These are phyloP conservation scores for Phoeniculus purpureus DNA, from an alignment of 2,797 vertebrate species.

Conservation along the genomic window DNA sequence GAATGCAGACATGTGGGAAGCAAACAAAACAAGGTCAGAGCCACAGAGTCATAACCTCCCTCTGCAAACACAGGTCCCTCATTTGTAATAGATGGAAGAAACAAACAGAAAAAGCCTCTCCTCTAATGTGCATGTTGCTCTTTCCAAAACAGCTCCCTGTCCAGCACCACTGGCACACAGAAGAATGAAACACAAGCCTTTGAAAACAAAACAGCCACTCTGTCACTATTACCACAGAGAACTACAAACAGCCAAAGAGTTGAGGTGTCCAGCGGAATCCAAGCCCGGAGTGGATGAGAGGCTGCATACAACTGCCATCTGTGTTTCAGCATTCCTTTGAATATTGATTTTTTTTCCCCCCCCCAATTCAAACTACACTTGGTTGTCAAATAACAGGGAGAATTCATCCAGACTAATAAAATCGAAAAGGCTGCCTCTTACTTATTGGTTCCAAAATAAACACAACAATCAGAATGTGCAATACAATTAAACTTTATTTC, in stretches of 20 bases:
- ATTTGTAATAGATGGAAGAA: neutral
- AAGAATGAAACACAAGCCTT: neutral
- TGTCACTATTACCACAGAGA: neutral
- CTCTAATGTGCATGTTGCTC: neutral
- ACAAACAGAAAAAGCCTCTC: neutral
- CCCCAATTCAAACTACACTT: constrained; percentile 40
- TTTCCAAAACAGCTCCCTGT: constrained; percentile 19
- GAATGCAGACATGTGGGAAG: constrained; percentile 39
- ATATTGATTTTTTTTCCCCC: neutral
- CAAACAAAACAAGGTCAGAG: constrained; percentile 47
- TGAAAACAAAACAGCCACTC: constrained; percentile 15
- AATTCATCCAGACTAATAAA: constrained; percentile 74
- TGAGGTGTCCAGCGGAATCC: constrained; percentile 28
- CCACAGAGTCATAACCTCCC: constrained; percentile 38
- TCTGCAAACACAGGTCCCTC: constrained; percentile 37
- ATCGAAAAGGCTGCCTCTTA: constrained; percentile 72
- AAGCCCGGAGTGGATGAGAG: constrained; percentile 18
- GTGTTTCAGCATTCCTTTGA: constrained; percentile 65
- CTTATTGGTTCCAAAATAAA: constrained; percentile 77
- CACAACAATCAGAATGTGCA: constrained; percentile 70
- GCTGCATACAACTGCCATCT: constrained; percentile 46
- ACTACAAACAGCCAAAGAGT: constrained; percentile 24
- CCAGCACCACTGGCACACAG: neutral
- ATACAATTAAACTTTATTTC: constrained; percentile 71
- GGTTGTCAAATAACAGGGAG: constrained; percentile 72